phyloP scores from a whole-genome alignment of 2,797 vertebrate genomes.

The Tadarida brasiliensis region DNA sequence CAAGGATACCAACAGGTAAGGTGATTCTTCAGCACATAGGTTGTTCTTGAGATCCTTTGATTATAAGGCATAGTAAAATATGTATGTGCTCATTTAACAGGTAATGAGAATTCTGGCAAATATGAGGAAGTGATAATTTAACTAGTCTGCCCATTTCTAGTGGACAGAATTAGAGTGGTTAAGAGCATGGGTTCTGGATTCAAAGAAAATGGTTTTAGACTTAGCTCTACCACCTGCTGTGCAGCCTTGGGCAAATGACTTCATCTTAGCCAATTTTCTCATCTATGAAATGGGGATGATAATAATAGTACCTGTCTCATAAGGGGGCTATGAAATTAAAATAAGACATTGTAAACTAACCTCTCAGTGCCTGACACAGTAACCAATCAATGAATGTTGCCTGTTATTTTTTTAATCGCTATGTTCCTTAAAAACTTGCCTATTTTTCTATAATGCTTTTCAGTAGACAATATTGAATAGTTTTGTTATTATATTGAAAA shows the following conservation, averaged over 20 bases:
- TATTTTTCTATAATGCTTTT: neutral
- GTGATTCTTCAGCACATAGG: neutral
- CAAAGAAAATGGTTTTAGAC: neutral
- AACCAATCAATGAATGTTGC: neutral
- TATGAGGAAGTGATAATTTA: neutral
- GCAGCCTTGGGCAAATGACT: neutral
- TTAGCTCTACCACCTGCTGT: neutral
- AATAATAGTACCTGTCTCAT: neutral
- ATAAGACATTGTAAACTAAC: neutral
- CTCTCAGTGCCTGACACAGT: neutral
- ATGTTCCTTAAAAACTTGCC: constrained; percentile 4
- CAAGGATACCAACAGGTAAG: constrained; percentile 96
- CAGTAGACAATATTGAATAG: neutral
- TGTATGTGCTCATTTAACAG: neutral
- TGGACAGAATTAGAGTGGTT: neutral
- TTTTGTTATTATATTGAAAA: constrained; percentile 54
- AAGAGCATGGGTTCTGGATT: neutral
- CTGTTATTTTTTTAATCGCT: neutral
- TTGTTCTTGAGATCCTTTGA: constrained; percentile 31
- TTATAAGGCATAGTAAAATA: constrained; percentile 52
- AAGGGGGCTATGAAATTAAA: neutral
- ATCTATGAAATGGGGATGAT: neutral
- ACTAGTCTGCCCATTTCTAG: neutral
- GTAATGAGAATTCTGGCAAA: neutral
- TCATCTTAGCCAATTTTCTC: neutral